Evolutionary conservation across 2,797 vertebrate species (phyloP), one percentile per base, ranked within the genome.

Genomic region (Acropternis orthonyx): DNA sequence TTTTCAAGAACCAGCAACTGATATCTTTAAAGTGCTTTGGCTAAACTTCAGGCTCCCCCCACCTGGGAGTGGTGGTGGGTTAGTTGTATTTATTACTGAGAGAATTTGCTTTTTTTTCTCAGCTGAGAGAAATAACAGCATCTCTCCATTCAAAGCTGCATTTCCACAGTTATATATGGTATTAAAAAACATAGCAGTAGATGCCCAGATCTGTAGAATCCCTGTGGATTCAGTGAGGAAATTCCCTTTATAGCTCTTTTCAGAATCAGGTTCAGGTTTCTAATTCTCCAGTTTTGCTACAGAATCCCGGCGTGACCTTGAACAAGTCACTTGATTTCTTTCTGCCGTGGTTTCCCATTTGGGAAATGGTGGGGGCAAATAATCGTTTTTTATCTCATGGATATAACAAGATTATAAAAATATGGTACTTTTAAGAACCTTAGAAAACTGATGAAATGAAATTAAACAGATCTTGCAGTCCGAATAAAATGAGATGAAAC

Each of bases 331-430:
- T 95, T 86, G 63, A 91, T 94, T 93, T 89, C 88, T 73, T 92
- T 91, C 85, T 81, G 32, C 66, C 13, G 6, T 81, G 30, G 67
- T 92, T 95, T 94, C 88, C 86, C 83, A 85, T 95, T 66, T 93
- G 86, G 92, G 84, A 96, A 92, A 80, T 87, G 80, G 61, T 92
- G 88, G 80, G 80, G 74, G 86, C 52, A 82, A 95, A 96, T 85
- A 94, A 95, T 89, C 15, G 1, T 91, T 94, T 94, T 92, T 95
- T 95, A 82, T 93, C 86, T 96, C 56, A 54, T 69, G 86, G 92
- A 51, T 95, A 39, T 94, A 95, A 95, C 84, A 56, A 96, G 92
- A 87, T 95, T 95, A 94, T 94, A 87, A 96, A 96, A 96, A 96
- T 96, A 95, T 95, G 93, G 76, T 93, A 88, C 92, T 97, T 94